These are phyloP conservation scores for Nipponacmea schrenckii DNA, from an alignment of 2,888 invertebrate species.

Conservation along the genomic window DNA sequence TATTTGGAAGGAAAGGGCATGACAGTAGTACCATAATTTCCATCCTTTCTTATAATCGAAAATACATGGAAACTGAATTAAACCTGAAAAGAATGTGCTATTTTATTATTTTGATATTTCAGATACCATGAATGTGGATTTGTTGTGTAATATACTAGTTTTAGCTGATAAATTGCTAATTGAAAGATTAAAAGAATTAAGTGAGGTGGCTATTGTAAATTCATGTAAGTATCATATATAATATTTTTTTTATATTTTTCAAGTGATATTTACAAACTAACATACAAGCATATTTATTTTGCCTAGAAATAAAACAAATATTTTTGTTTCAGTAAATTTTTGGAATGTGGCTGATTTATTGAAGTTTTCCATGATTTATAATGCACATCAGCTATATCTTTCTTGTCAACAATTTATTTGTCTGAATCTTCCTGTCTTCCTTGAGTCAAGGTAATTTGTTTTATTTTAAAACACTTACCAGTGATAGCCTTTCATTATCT, in stretches of 20 bases:
- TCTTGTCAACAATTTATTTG: slow-evolving; percentile 83
- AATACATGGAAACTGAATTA: no score
- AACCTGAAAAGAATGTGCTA: no score
- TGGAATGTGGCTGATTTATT: slow-evolving; percentile 82
- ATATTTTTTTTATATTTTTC: not conserved
- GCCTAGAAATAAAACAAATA: no score
- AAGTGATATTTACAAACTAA: no score
- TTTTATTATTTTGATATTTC: slow-evolving; percentile 43
- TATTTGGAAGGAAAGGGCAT: no score
- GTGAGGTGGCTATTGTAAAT: slow-evolving; percentile 76
- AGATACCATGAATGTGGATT: slow-evolving; percentile 76
- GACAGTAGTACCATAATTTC: no score
- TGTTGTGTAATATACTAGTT: slow-evolving; percentile 80
- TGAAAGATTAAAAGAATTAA: slow-evolving; percentile 77
- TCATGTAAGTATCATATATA: slow-evolving; percentile 68
- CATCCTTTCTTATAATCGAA: no score
- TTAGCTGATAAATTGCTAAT: slow-evolving; percentile 85
- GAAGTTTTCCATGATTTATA: slow-evolving; percentile 81
- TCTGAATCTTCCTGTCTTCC: slow-evolving; percentile 78
- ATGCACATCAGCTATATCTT: slow-evolving; percentile 78
- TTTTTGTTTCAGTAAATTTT: slow-evolving; percentile 72
- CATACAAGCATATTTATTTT: no score
- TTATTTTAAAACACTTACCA: no score
- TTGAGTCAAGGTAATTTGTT: slow-evolving; percentile 74
- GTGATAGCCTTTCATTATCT: no score